Base-by-base conservation (phyloP, 2,888 invertebrate genomes). In the Seira ritae region DNA sequence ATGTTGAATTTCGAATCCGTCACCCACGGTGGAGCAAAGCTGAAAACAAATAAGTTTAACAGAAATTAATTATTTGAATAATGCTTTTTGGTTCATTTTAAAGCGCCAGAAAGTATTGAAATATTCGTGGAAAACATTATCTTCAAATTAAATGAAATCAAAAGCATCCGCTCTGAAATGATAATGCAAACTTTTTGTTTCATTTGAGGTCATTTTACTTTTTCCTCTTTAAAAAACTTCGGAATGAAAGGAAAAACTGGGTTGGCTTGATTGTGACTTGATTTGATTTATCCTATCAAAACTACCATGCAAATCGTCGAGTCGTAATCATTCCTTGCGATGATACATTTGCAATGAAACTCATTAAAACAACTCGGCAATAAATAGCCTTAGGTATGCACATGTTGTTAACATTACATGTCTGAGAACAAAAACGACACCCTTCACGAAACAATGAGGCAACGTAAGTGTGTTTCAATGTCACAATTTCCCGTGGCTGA, bases 1-100 rank as follows among this genome's bases (percentile, higher is more conserved):
- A 98, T 96, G 83, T 95, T 95, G 84, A 94, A 94, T 24, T 79
- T 78, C 80, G 97, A 96, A 60, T 95, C 94, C 69, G 95, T 94
- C 10, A 96, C 94, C 90, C 95, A 96, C 0, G 96, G 96, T 8
- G 97, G 96, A 0, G 97, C 96, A 90, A 96, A 97, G 75, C 89
- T 87, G 37, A 20, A 55, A 67, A 79, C 22, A 68, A 24, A 74
- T 71, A 31, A 4, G 8, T 31, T 4, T 31, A 15, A 50, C 50
- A 50, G 50, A 50, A 15, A 8, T 31, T 31, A 8, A 31, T n/a
- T n/a, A n/a, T n/a, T n/a, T n/a, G n/a, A n/a, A n/a, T n/a, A n/a
- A n/a, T n/a, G n/a, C n/a, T n/a, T n/a, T n/a, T n/a, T n/a, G n/a
- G n/a, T n/a, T n/a, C n/a, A n/a, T n/a, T n/a, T n/a, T n/a, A n/a